Base-by-base conservation (phyloP, 2,113 vertebrate species). In the Catharus minimus region DNA sequence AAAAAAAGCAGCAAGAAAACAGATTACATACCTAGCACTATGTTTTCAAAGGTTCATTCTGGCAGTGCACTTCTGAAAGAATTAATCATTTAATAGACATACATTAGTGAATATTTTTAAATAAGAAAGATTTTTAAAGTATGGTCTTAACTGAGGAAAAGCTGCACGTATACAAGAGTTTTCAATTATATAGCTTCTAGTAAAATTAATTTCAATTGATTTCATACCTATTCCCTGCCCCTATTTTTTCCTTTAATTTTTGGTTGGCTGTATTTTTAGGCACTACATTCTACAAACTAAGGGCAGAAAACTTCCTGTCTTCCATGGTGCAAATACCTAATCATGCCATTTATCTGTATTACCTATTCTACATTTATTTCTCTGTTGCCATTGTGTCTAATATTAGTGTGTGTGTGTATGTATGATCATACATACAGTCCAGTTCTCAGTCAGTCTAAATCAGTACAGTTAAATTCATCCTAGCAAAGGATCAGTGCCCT, bases 61-160 rank as follows among this genome's bases (percentile, higher is more conserved):
- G 84, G 55, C 24, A 72, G 9, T 49, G 36, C 20, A 62, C 15
- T 82, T 89, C 56, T 47, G 15, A 44, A 90, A 71, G 36, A 73
- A 24, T 39, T 68, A 49, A 75, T 56, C 0, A 2, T 86, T 93
- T 89, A 82, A 60, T 13, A 67, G 27, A 38, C 7, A 50, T 75
- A 57, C 15, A 24, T n/a, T 16, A 78, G 44, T 38, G 7, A 87
- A 79, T 3, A n/a, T 81, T 74, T 67, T 72, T 21, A 82, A 84
- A 89, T 50, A 22, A 33, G 38, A 85, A 77, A 69, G 6, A 23
- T 72, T 61, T 89, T 66, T 30, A 91, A 89, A 93, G 87, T 47
- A 38, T 1, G 38, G 22, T 30, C 57, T 78, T 46, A 33, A 74
- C 17, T 56, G 22, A 49, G 32, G 32, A 52, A 82, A 15, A 78